These are phyloP conservation scores for Antitype chi DNA, from an alignment of 2,888 invertebrate species.

Conservation along the genomic window DNA sequence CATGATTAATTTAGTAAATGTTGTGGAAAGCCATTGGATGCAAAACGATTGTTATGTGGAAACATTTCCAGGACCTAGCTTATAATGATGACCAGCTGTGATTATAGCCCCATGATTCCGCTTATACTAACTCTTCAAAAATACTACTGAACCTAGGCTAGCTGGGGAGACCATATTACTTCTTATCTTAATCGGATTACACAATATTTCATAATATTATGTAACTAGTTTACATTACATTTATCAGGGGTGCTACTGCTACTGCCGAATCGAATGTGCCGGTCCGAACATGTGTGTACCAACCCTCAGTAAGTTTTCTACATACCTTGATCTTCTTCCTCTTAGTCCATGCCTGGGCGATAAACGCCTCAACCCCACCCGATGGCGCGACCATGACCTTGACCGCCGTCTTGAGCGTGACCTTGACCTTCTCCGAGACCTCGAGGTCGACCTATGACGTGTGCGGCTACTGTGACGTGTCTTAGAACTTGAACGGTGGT, in stretches of 20 bases:
- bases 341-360: constrained; percentile 81
- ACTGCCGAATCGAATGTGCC: no score
- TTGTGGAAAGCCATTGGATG: not conserved
- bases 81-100: not conserved
- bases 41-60: not conserved
- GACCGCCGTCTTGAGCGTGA: constrained; percentile 76
- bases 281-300: not conserved
- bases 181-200: not conserved
- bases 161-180: not conserved
- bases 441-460: constrained; percentile 78
- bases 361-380: constrained; percentile 68
- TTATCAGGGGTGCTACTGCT: not conserved
- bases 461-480: constrained; percentile 71
- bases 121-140: not conserved
- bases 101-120: not conserved
- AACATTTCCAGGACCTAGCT: not conserved
- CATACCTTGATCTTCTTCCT: constrained; percentile 81
- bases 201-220: not conserved
- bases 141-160: not conserved
- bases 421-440: constrained; percentile 74
- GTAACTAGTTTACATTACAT: not conserved
- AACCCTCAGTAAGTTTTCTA: not conserved
- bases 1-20: not conserved
- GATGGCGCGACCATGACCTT: constrained; percentile 63
- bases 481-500: constrained; percentile 76